Evolutionary conservation across 2,113 vertebrate genomes (phyloP), one percentile per base, ranked within the genome.

Genomic region (Pterophyllum scalare): DNA sequence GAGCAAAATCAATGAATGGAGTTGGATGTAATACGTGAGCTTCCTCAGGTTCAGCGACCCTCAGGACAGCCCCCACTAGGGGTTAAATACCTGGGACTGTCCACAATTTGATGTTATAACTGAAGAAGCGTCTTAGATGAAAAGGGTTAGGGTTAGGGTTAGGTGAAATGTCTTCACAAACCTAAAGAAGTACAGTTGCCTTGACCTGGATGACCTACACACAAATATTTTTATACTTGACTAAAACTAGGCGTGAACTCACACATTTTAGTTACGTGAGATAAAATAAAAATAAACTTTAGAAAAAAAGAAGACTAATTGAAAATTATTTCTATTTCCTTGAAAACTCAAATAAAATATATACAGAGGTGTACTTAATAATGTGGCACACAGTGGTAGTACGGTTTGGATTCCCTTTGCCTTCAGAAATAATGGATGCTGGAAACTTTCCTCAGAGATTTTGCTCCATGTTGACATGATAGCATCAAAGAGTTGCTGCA

Each of bases 281-380:
- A 67, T 67, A 17, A 67, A 67, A 46, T 46, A 67, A 46, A 46
- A 67, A 46, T 0, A 26, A 8, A 46, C 22, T 67, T 67, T 46
- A 17, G 22, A 67, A 67, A 46, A 65, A 67, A 43, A 35, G 2
- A 26, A 3, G 26, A 46, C 24, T 26, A 24, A 1, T 24, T 67
- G 38, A 49, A 65, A 46, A 46, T 65, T 24, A 24, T 43, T 12
- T 5, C 0, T 31, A 17, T n/a, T 65, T 14, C 0, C 4, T 24
- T 65, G 15, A 10, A 65, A 65, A 43, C 62, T 0, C 43, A 33
- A 28, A 28, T 28, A 28, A 65, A 65, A 65, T 43, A 43, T 10
- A 24, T 26, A 17, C 17, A 1, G 24, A 20, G 14, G 7, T 65
- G 38, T 65, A 26, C 62, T 35, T 65, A 65, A 65, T 65, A 65